Conservation (phyloP, 2,888 invertebrate genomes). For the Drosophila differens region DNA sequence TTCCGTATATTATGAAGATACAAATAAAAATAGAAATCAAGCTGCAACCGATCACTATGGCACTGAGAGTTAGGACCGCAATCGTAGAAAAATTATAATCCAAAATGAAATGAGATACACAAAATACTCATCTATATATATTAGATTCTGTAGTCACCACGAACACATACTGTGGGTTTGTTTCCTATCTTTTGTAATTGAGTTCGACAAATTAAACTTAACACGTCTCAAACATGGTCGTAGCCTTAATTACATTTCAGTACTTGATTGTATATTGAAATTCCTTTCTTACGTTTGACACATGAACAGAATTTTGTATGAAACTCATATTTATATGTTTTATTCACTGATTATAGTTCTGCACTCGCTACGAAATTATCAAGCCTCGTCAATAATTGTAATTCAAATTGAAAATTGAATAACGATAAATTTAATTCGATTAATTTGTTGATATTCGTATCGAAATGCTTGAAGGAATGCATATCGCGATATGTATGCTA, state of each 20-base stretch:
- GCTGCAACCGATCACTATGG: not conserved
- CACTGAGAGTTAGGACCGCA: not conserved
- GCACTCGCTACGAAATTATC: not conserved
- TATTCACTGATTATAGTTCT: not conserved
- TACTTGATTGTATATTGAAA: too few relatives aligned
- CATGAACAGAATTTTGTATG: not conserved
- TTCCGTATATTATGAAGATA: too few relatives aligned
- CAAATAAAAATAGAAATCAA: too few relatives aligned
- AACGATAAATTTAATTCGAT: not conserved
- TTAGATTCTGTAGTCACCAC: too few relatives aligned
- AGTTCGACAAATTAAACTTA: too few relatives aligned
- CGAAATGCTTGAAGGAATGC: not conserved
- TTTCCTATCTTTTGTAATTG: too few relatives aligned
- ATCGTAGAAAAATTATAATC: not conserved
- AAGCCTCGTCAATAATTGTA: not conserved
- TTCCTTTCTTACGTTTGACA: too few relatives aligned
- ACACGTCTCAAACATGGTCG: too few relatives aligned
- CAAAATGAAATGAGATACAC: too few relatives aligned
- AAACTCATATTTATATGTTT: not conserved
- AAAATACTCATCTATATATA: too few relatives aligned
- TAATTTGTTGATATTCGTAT: not conserved
- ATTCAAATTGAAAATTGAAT: not conserved
- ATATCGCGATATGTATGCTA: not conserved
- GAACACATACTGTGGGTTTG: too few relatives aligned
- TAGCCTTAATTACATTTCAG: too few relatives aligned